Evolutionary conservation across 2,113 vertebrate species (phyloP), one percentile per base, ranked within the genome.

Genomic region (Chaenogobius annularis): DNA sequence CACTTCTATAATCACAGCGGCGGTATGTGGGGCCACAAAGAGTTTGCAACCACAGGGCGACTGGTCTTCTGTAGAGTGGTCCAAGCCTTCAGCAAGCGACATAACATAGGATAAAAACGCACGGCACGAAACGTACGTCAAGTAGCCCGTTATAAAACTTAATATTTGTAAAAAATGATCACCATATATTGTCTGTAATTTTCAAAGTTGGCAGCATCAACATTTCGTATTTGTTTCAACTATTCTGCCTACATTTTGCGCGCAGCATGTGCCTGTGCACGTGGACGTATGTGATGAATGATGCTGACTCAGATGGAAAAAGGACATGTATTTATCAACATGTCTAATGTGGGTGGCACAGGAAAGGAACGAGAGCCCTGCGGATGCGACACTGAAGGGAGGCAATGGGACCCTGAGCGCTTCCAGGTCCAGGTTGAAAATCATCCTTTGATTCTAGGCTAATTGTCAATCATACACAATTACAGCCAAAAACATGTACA

Each of bases 401-500:
- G 80, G 1, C 26, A 31, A 31, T 31, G 26, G 82, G 89, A 85
- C 89, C 90, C 90, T 87, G 1, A 83, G 83, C 81, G 87, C 87
- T 91, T 91, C 88, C 90, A 92, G 83, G 75, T 85, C 81, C 77
- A 37, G 80, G 85, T 90, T 93, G 92, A 93, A 92, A 91, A 93
- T 93, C 87, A 87, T 79, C 88, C 88, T 72, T 88, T 86, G 85
- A 79, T 91, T 91, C 91, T 85, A 90, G 44, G 44, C 44, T 54
- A 54, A 54, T 54, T 54, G 91, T 90, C 88, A 88, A 87, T 92
- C 91, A 86, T 89, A 92, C 84, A 92, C 89, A 91, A 90, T 67
- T 84, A 91, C 89, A 92, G 89, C 92, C 89, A 86, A 91, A 79
- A 79, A 82, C 73, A 92, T 91, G 90, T 91, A 91, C 94, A 93